Conservation (phyloP, 1,140 invertebrate species). For the Wiebesia pumilae region DNA sequence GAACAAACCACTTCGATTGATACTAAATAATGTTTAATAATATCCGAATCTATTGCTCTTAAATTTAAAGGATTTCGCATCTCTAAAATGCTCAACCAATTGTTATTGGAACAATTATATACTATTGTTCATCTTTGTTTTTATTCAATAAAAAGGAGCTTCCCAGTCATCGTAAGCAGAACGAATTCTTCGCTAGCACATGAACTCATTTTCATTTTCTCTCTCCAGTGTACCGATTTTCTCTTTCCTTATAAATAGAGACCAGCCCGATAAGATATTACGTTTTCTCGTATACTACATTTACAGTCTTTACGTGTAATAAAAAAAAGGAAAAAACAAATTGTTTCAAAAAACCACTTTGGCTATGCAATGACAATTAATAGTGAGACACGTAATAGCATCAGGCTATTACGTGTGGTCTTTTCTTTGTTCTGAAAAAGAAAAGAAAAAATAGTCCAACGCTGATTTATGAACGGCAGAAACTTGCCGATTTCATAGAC, state of each 20-base stretch:
- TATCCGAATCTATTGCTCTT: slow-evolving; percentile 31
- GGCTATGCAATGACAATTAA: slow-evolving; percentile 28
- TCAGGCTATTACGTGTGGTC: background rate
- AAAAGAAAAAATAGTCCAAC: background rate
- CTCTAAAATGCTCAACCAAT: slow-evolving; percentile 45
- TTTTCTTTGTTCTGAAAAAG: background rate
- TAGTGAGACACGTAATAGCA: slow-evolving; percentile 9
- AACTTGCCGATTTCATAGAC: background rate
- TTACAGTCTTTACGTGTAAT: slow-evolving; percentile 26
- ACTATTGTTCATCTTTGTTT: slow-evolving; percentile 22
- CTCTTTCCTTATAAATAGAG: slow-evolving; percentile 45
- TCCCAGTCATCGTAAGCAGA: background rate
- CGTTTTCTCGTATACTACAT: slow-evolving; percentile 8
- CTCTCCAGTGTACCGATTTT: background rate
- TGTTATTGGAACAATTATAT: slow-evolving; percentile 33
- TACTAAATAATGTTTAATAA: slow-evolving; percentile 39
- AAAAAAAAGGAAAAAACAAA: slow-evolving; percentile 19
- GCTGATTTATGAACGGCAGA: background rate
- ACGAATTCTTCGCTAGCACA: background rate
- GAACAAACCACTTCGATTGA: slow-evolving; percentile 16
- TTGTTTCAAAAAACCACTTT: slow-evolving; percentile 39
- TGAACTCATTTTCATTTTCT: background rate
- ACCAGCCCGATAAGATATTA: slow-evolving; percentile 9
- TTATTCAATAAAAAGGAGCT: background rate
- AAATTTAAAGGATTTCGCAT: slow-evolving; percentile 31